Evolutionary conservation across 1,140 invertebrate species (phyloP), one percentile per base, ranked within the genome.

Genomic region (Bacillus rossius): DNA sequence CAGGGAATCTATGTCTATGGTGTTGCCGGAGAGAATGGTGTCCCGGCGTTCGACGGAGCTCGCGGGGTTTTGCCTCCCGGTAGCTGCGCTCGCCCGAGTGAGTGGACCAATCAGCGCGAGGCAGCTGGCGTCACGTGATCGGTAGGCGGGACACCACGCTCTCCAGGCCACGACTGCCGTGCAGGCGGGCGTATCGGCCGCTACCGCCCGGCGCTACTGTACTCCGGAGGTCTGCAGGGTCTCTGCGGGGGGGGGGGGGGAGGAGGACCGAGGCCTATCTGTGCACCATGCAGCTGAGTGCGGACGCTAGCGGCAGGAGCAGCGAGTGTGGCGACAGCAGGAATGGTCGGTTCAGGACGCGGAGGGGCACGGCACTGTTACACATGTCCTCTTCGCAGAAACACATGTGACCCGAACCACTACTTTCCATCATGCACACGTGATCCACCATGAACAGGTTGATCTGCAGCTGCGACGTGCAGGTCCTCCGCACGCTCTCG

Each of bases 371-470:
- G 52, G 78, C 80, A 62, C 74, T 73, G 77, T 96, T 96, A 81
- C 92, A 96, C 86, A 90, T 89, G 82, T 95, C 92, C 80, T 92
- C 90, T 82, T 96, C 92, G 84, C 93, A 96, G 83, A 96, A 96
- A 82, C 93, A 96, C 92, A 96, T 95, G 83, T 95, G 91, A 78
- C 93, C 93, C 73, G 86, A 92, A 78, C 92, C 91, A 79, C 89
- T 92, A 86, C 91, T 92, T 89, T 95, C 92, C 85, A 91, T 89
- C 92, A 96, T 95, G 84, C 93, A 96, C 76, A 96, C 93, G 81
- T 96, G 92, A 81, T 96, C 92, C 73, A 96, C 93, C 91, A 96
- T 95, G 81, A 96, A 96, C 70, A 95, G 82, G 76, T 96, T 96
- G 80, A 96, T 96, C 75, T 94, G 88, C 55, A 96, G 81, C 67